Evolutionary conservation across 2,113 vertebrate species (phyloP).

Genomic region (Macrotus californicus): DNA sequence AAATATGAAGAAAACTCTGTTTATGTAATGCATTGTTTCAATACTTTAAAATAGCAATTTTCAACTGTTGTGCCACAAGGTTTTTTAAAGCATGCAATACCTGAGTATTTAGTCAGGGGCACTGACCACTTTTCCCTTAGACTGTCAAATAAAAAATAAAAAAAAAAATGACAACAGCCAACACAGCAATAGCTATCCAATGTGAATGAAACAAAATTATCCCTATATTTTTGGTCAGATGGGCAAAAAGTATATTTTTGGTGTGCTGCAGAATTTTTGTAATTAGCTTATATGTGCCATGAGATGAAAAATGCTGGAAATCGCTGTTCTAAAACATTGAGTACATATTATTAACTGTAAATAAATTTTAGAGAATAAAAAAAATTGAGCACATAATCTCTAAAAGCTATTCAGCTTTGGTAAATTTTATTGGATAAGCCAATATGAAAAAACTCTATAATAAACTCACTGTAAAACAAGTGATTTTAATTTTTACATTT

Average conservation of each 20-base stretch:
- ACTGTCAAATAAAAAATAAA: background rate
- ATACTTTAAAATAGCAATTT: background rate
- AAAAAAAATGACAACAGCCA: background rate
- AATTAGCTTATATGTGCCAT: background rate
- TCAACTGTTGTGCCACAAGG: background rate
- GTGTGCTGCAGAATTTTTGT: background rate
- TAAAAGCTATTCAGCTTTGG: background rate
- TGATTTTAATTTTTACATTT: conserved; percentile 10
- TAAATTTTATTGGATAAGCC: background rate
- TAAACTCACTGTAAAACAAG: background rate
- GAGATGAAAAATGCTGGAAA: background rate
- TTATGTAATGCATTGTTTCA: background rate
- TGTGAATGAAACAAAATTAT: background rate
- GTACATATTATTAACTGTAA: background rate
- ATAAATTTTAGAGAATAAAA: no score
- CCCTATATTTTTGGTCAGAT: background rate
- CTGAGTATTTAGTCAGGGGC: background rate
- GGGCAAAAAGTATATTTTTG: background rate
- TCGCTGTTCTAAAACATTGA: background rate
- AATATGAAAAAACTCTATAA: background rate
- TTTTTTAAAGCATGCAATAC: background rate
- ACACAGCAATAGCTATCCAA: background rate
- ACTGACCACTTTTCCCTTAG: background rate
- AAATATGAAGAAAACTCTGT: background rate
- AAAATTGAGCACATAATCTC: background rate